phyloP scores from a whole-genome alignment of 30 jellyfish, hydroid and myxozoan species.

The Chironex yamaguchii region DNA sequence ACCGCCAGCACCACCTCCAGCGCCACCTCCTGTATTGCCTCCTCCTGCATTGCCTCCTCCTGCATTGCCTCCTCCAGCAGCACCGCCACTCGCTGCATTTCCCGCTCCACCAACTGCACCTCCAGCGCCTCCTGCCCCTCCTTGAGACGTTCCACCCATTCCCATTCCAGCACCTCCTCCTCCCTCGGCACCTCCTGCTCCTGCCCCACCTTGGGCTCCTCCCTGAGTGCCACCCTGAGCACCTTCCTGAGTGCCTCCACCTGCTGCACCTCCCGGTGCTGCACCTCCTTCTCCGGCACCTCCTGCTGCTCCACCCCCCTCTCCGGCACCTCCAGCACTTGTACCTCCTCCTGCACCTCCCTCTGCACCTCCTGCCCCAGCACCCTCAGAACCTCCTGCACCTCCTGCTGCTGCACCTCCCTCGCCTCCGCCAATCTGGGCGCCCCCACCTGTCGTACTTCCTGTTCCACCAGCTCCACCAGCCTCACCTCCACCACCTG shows the following conservation, averaged over 20 bases:
- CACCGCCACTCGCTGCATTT: slow-evolving; percentile 49
- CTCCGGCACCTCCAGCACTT: slow-evolving; percentile 5
- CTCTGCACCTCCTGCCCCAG: slow-evolving; percentile 18
- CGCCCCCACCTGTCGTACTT: slow-evolving; percentile 38
- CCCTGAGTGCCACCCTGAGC: slow-evolving; percentile 36
- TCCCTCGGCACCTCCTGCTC: slow-evolving; percentile 64
- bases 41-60: slow-evolving; percentile 19
- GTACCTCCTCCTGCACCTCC: neutral
- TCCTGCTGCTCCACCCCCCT: neutral
- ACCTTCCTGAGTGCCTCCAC: slow-evolving; percentile 25
- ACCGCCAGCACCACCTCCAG: slow-evolving; percentile 75
- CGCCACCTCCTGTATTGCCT: too few relatives aligned
- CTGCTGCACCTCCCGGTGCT: slow-evolving; percentile 15
- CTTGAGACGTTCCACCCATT: slow-evolving; percentile 62
- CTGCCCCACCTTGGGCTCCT: slow-evolving; percentile 50
- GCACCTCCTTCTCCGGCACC: slow-evolving; percentile 3
- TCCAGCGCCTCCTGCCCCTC: slow-evolving; percentile 67
- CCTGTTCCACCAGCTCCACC: slow-evolving; percentile 71
- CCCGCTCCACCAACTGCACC: slow-evolving; percentile 69
- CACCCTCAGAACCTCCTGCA: slow-evolving; percentile 49
- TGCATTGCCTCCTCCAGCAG: slow-evolving; percentile 45
- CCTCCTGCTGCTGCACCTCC: slow-evolving; percentile 52
- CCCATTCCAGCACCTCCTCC: slow-evolving; percentile 72
- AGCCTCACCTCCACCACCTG: slow-evolving; percentile 40
- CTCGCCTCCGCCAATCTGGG: slow-evolving; percentile 59